Percentiles rank a stretch among this genome's conserved stretches.
Evolutionary conservation across 2,888 invertebrate genomes (phyloP).

Genomic region (Andrena trimmerana): DNA sequence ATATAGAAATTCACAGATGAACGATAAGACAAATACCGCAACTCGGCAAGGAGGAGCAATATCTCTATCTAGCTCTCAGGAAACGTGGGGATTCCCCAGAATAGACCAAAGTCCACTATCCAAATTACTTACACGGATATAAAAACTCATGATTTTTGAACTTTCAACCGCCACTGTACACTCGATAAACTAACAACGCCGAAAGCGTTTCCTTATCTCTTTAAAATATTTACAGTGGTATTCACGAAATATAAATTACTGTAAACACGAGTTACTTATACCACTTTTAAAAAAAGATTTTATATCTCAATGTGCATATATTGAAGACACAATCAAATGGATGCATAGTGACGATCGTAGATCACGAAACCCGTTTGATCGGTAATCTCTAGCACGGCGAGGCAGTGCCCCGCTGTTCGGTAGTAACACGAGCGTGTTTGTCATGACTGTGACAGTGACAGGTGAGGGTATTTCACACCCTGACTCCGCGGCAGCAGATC

Average conservation of each 20-base stretch:
- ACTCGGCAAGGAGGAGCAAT: neutral
- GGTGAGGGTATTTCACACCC: constrained; percentile 70
- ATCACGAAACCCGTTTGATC: constrained; percentile 68
- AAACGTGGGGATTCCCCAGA: neutral
- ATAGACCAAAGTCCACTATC: neutral
- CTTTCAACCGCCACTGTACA: neutral
- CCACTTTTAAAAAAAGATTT: neutral
- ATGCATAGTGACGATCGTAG: constrained; percentile 27
- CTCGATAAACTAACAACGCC: neutral
- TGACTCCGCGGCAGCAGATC: constrained; percentile 43
- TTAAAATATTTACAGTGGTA: neutral
- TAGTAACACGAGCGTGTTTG: constrained; percentile 54
- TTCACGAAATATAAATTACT: too few species aligned
- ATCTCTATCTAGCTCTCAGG: neutral
- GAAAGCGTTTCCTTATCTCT: neutral
- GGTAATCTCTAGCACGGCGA: constrained; percentile 68
- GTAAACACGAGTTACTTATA: neutral
- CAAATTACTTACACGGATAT: too few species aligned
- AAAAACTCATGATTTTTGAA: neutral
- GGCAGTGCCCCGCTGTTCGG: constrained; percentile 49
- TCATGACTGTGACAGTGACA: constrained; percentile 69
- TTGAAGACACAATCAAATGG: neutral
- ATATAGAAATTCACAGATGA: neutral
- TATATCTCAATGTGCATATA: neutral
- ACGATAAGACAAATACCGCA: neutral